These are phyloP conservation scores for Pangasius larnaudii DNA, from an alignment of 2,797 vertebrate genomes.

Conservation along the genomic window DNA sequence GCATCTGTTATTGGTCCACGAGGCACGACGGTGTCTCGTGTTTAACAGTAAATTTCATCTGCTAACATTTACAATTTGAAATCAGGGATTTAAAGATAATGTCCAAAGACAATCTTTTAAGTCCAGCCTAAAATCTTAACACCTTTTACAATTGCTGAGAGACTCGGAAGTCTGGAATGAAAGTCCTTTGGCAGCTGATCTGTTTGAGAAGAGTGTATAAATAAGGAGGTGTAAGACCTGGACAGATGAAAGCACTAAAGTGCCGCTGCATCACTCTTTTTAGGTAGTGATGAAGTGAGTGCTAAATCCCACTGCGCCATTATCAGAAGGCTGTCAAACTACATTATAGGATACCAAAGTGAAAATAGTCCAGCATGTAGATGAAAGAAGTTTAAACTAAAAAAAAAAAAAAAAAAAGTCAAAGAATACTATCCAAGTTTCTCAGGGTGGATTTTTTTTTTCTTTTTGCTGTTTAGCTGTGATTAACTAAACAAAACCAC, in stretches of 20 bases:
- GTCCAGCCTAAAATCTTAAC: not conserved
- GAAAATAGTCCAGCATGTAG: not conserved
- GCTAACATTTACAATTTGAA: not conserved
- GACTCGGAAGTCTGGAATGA: not conserved
- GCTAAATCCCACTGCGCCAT: not conserved
- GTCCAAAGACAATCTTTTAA: not conserved
- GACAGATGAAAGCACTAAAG: not conserved
- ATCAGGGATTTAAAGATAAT: not conserved
- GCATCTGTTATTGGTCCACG: not conserved
- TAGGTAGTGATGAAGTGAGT: not conserved
- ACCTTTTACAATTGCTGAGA: not conserved
- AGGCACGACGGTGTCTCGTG: not conserved
- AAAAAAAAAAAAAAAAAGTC: not conserved
- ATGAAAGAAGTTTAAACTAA: not conserved
- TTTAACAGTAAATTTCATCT: not conserved
- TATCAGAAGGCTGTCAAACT: not conserved
- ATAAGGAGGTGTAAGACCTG: not conserved
- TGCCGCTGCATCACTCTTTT: not conserved
- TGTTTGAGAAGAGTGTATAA: not conserved
- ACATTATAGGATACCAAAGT: not conserved
- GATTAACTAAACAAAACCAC: not conserved
- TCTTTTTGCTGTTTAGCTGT: not conserved
- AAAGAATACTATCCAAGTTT: not conserved
- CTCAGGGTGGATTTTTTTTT: not conserved
- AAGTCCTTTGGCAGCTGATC: not conserved